Evolutionary conservation across 2,113 vertebrate genomes (phyloP), one percentile per base, ranked within the genome.

Genomic region (Notarius quadriscutis): DNA sequence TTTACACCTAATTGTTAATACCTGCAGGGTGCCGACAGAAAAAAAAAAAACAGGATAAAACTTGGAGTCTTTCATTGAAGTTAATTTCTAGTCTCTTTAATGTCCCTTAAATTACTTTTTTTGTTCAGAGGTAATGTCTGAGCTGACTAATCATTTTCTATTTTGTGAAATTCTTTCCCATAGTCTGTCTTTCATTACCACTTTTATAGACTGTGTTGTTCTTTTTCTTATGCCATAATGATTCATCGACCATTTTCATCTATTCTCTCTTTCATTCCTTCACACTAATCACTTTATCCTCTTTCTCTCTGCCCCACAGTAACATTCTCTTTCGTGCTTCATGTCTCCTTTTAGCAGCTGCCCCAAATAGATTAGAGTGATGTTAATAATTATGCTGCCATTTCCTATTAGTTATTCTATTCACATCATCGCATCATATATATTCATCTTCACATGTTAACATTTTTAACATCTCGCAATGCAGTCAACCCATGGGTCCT

Each of bases 311-410:
- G 25, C 50, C 34, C 67, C 6, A 41, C 62, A 69, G 30, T 71
- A 81, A 87, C 22, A 22, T 62, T 72, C 34, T 60, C 30, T 60
- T 74, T 60, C 20, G 41, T 57, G 55, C n/a, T 41, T 65, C 18
- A 77, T 65, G 10, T 55, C n/a, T 78, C 11, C 81, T 75, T 30
- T 65, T 27, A 53, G 34, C 86, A 62, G 18, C 80, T 14, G 0
- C 18, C n/a, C 69, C 22, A 69, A 62, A 17, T 77, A 34, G 50
- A 60, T 65, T 50, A 50, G n/a, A 22, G n/a, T 10, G 58, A 27
- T 83, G 58, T 53, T 83, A 65, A 50, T 83, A 78, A 87, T 84
- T 67, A 78, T 27, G 12, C 80, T 77, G 58, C 50, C 57, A 83
- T 11, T 67, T 83, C 57, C 58, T 82, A 55, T 83, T 83, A 77